phyloP scores from a whole-genome alignment of 1,140 invertebrate genomes.

The Zaprionus ornatus region DNA sequence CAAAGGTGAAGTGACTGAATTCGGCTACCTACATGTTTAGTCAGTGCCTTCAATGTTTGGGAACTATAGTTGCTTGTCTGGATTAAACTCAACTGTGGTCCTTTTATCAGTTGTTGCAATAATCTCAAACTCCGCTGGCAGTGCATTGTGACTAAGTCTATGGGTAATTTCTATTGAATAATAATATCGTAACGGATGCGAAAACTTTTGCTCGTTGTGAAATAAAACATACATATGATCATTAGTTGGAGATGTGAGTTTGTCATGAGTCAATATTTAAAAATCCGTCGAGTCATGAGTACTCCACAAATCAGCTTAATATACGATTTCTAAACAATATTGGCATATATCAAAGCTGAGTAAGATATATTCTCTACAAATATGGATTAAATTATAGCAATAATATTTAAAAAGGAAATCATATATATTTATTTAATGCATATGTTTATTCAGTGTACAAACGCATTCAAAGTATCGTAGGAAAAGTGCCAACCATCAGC shows the following conservation, averaged over 20 bases:
- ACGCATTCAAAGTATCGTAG: neutral
- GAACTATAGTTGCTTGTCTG: conserved; percentile 32
- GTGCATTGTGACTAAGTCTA: conserved; percentile 44
- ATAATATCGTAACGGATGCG: conserved; percentile 28
- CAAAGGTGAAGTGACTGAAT: neutral
- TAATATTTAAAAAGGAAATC: neutral
- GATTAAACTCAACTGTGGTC: conserved; percentile 5
- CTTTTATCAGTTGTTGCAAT: conserved; percentile 25
- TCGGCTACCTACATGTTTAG: conserved; percentile 56
- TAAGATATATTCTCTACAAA: no score
- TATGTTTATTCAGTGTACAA: neutral
- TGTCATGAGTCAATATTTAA: neutral
- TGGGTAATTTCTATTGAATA: conserved; percentile 14
- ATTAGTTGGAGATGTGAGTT: neutral
- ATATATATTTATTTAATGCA: neutral
- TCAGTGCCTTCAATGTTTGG: conserved; percentile 44
- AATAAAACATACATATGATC: conserved; percentile 38
- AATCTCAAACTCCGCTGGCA: conserved; percentile 19
- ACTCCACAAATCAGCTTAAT: neutral
- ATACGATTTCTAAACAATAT: no score
- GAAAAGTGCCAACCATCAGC: neutral
- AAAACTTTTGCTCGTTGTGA: conserved; percentile 25
- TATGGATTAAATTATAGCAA: neutral
- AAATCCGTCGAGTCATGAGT: neutral
- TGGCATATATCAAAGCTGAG: no score